Evolutionary conservation across 2,797 vertebrate genomes (phyloP).

Genomic region (Cyprinodon diabolis): DNA sequence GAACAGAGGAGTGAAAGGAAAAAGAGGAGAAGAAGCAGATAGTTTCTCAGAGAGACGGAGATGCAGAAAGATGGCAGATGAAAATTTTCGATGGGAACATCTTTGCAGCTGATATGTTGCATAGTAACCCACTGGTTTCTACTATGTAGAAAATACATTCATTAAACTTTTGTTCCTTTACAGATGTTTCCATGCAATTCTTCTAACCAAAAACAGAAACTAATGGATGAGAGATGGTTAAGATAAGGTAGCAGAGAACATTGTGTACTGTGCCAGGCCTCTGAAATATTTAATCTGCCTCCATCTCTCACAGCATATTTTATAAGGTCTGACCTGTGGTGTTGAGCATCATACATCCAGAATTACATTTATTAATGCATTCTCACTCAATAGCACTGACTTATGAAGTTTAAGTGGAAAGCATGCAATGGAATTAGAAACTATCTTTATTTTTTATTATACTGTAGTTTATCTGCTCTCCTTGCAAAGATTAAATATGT

Average conservation of each 20-base stretch:
- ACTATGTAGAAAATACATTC: constrained; percentile 46
- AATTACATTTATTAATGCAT: not conserved
- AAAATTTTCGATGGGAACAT: constrained; percentile 46
- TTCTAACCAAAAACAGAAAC: constrained; percentile 24
- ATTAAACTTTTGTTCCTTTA: constrained; percentile 55
- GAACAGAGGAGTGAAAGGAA: constrained; percentile 35
- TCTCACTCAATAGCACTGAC: not conserved
- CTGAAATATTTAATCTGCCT: not conserved
- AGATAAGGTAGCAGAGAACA: not conserved
- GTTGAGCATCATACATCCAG: not conserved
- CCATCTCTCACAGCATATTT: not conserved
- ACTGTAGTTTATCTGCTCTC: not conserved
- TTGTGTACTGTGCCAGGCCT: not conserved
- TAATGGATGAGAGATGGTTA: not conserved
- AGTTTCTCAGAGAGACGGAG: constrained; percentile 33
- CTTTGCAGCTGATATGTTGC: constrained; percentile 55
- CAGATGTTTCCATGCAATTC: constrained; percentile 21
- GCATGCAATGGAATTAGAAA: not conserved
- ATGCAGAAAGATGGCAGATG: constrained; percentile 36
- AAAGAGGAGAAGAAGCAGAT: constrained; percentile 27
- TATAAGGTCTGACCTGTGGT: not conserved
- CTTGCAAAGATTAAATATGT: not conserved
- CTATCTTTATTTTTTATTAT: not conserved
- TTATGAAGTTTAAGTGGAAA: not conserved
- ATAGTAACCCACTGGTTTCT: constrained; percentile 65